Evolutionary conservation across 2,797 vertebrate genomes (phyloP).

Genomic region (Syndactyla subalaris): DNA sequence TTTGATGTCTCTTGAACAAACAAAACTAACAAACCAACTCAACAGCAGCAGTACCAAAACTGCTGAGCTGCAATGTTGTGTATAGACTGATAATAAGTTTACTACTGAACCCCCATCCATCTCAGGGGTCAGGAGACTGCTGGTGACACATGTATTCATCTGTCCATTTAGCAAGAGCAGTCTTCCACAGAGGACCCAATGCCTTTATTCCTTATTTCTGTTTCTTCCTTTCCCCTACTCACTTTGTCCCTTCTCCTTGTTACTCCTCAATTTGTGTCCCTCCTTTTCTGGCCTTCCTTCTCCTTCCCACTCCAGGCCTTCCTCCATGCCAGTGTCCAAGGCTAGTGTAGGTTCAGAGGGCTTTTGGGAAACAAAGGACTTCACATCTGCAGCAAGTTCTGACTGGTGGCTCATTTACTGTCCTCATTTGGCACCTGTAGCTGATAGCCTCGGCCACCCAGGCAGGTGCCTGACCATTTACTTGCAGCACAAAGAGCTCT

Average conservation of each 20-base stretch:
- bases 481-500: neutral
- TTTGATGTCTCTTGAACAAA: neutral
- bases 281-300: neutral
- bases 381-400: neutral
- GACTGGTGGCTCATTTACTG: neutral
- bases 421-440: neutral
- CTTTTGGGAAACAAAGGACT: neutral
- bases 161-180: neutral
- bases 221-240: neutral
- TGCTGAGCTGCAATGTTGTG: neutral
- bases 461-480: neutral
- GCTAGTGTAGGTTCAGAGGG: neutral
- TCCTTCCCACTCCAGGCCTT: neutral
- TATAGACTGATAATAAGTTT: neutral
- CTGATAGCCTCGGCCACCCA: neutral
- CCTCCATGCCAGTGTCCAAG: neutral
- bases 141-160: accelerated
- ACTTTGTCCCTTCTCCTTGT: neutral
- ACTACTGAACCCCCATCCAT: neutral
- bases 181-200: neutral
- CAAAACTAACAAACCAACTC: neutral
- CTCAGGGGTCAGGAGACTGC: neutral
- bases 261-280: neutral
- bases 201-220: neutral
- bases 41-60: neutral